Evolutionary conservation across 2,888 invertebrate genomes (phyloP).

Genomic region (Ormyrus labotus): DNA sequence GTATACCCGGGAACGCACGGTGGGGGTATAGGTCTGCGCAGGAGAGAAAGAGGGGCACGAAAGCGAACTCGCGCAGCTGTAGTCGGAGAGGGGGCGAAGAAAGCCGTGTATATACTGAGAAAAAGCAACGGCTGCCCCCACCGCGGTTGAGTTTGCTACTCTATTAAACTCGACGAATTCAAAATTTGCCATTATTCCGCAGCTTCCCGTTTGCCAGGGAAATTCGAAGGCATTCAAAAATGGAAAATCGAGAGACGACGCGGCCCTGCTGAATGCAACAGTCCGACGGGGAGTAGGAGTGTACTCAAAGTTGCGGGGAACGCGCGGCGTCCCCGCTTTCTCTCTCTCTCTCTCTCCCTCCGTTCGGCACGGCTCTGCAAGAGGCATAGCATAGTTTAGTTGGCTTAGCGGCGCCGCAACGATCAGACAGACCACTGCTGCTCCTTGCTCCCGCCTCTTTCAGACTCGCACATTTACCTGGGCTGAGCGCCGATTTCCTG

Average conservation of each 20-base stretch:
- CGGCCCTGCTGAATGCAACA: neutral
- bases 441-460: neutral
- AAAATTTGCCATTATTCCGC: neutral
- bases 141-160: too few relatives aligned
- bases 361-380: constrained; percentile 11
- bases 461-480: too few relatives aligned
- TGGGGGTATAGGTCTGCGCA: neutral
- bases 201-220: neutral
- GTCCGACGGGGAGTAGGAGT: neutral
- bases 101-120: too few relatives aligned
- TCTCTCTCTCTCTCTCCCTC: constrained; percentile 28
- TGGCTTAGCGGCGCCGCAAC: constrained; percentile 45
- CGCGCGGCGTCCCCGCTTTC: constrained; percentile 26
- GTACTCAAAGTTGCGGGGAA: neutral
- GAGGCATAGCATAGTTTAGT: constrained; percentile 49
- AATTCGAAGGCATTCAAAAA: too few relatives aligned
- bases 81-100: neutral
- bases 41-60: constrained; percentile 28
- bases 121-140: too few relatives aligned
- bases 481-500: too few relatives aligned
- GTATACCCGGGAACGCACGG: neutral
- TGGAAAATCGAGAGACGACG: neutral
- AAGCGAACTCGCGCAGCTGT: neutral
- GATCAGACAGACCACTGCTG: constrained; percentile 9
- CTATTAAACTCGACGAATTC: neutral